Base-by-base conservation (phyloP, 2,888 invertebrate species). In the Eristalis pertinax region DNA sequence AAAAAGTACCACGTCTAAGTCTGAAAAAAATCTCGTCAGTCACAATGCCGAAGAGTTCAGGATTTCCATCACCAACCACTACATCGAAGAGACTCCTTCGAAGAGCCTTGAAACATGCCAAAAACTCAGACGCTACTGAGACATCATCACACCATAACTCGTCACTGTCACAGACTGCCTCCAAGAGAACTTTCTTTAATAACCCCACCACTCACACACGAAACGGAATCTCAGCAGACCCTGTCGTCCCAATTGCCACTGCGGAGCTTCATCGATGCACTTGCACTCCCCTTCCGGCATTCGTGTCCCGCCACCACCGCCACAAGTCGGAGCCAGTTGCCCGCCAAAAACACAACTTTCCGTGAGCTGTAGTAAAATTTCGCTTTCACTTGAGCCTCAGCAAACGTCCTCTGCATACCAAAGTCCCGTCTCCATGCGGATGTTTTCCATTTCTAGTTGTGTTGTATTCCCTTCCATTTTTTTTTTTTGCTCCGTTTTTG, bases 351-450 rank as follows among this genome's bases (percentile, higher is more conserved):
- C 41, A 86, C 79, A 79, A 79, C 76, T 76, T 65, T 72, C 74
- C 22, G 65, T 62, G 58, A 72, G 38, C 11, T 43, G 67, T 76
- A 84, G 84, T 87, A 80, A 80, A 87, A 84, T 87, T 87, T 87
- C 87, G 63, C 87, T 87, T 87, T 87, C 87, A 80, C 75, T 87
- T 80, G 68, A 87, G 84, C 84, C 87, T 82, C 64, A 89, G 81
- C 90, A 89, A 90, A 90, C 91, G 90, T 91, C 91, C 90, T 91
- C 91, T 91, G 92, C 91, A 92, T 92, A 91, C 92, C 89, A 90
- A 92, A 92, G 73, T 84, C 69, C 75, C 73, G 68, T 65, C 68
- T 60, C 67, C 29, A 43, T 72, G 67, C 41, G 35, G 73, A 43
- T 70, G 38, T 62, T 58, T 67, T 50, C 50, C 50, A 50, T 50